phyloP scores from a whole-genome alignment of 2,113 vertebrate genomes.

The Anolis sagrei region DNA sequence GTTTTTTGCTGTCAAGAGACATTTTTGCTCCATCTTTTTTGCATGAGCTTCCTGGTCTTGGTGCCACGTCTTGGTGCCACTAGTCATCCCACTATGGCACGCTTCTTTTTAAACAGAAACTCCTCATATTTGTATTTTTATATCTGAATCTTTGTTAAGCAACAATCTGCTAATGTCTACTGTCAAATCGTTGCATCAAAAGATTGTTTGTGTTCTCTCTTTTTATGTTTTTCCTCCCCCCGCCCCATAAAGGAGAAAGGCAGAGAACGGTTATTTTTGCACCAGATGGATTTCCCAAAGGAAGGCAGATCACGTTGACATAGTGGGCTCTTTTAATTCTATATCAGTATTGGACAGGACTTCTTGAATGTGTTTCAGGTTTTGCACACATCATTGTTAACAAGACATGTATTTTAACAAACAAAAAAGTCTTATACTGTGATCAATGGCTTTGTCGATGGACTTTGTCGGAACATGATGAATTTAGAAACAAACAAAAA shows the following conservation, averaged over 20 bases:
- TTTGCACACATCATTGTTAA: conserved; percentile 89
- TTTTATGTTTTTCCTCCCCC: too few species aligned
- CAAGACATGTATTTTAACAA: conserved; percentile 81
- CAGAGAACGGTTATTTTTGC: conserved; percentile 22
- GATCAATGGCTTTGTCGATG: conserved; percentile 83
- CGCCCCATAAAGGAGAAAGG: conserved; percentile 57
- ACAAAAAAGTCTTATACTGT: conserved; percentile 84
- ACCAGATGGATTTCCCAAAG: conserved; percentile 63
- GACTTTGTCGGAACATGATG: conserved; percentile 82
- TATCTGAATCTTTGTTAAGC: conserved; percentile 95
- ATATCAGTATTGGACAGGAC: conserved; percentile 79
- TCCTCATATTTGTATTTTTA: conserved; percentile 96
- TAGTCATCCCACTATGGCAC: conserved; percentile 83
- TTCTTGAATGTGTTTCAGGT: conserved; percentile 81
- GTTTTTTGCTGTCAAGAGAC: conserved; percentile 73
- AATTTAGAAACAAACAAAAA: conserved; percentile 67
- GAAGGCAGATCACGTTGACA: conserved; percentile 51
- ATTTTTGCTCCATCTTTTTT: conserved; percentile 87
- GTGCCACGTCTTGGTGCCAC: conserved; percentile 84
- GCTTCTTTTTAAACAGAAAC: conserved; percentile 92
- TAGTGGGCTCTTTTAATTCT: conserved; percentile 70
- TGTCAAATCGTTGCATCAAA: conserved; percentile 85
- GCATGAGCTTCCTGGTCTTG: conserved; percentile 88
- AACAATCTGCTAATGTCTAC: conserved; percentile 88
- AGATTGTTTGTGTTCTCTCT: conserved; percentile 70